phyloP scores from a whole-genome alignment of 2,888 invertebrate genomes.

The Eulithis testata region DNA sequence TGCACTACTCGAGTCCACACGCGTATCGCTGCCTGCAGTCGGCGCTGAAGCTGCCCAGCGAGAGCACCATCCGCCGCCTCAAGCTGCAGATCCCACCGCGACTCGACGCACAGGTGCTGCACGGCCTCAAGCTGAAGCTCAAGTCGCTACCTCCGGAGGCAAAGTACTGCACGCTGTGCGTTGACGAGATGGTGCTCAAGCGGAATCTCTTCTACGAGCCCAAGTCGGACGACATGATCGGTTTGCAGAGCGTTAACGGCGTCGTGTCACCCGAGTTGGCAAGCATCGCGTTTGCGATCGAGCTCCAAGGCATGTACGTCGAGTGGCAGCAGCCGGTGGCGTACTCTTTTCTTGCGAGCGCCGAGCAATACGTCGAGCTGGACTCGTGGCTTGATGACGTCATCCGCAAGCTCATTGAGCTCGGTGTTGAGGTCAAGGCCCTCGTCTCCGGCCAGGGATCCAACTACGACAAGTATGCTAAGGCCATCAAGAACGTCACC shows the following conservation, averaged over 20 bases:
- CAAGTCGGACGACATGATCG: conserved; percentile 42
- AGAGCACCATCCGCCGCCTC: conserved; percentile 39
- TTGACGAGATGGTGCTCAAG: conserved; percentile 46
- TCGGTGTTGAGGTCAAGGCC: conserved; percentile 30
- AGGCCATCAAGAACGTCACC: conserved; percentile 29
- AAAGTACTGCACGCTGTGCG: conserved; percentile 42
- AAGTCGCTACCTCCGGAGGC: conserved; percentile 29
- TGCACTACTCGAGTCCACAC: conserved; percentile 44
- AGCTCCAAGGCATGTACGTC: conserved; percentile 31
- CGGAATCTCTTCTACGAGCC: conserved; percentile 42
- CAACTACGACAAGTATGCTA: conserved; percentile 32
- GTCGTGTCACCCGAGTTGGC: conserved; percentile 29
- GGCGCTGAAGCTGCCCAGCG: conserved; percentile 39
- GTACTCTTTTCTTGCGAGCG: conserved; percentile 31
- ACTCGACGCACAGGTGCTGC: conserved; percentile 34
- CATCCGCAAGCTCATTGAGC: conserved; percentile 23
- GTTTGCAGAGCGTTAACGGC: conserved; percentile 46
- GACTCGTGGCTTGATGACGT: conserved; percentile 33
- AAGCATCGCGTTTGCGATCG: conserved; percentile 22
- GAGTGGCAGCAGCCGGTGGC: conserved; percentile 33
- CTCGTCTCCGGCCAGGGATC: conserved; percentile 32
- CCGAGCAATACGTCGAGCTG: conserved; percentile 45
- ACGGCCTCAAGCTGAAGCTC: conserved; percentile 32
- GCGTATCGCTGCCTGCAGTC: conserved; percentile 40
- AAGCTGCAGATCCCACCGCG: conserved; percentile 36